A percentile compares a stretch with the other conserved stretches of the same genome.
Conservation (phyloP, 2,113 vertebrate species). For the Vulpes ferrilata region DNA sequence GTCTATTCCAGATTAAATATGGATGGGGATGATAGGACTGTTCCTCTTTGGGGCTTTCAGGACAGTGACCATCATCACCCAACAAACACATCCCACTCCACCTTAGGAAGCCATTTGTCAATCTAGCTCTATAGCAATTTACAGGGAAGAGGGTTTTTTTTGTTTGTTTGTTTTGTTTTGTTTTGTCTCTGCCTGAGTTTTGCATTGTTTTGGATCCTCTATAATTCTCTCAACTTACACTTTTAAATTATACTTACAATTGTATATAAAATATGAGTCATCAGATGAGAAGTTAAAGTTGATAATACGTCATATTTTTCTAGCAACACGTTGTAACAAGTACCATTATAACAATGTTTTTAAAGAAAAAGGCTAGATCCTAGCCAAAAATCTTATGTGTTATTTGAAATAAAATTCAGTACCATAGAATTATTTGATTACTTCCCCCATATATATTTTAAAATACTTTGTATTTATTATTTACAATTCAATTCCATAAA, state of each 20-base stretch:
- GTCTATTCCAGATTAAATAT: not conserved
- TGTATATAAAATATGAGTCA: not conserved
- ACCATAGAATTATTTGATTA: not conserved
- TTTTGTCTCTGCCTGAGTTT: not conserved
- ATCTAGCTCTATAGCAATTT: not conserved
- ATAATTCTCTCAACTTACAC: not conserved
- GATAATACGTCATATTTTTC: not conserved
- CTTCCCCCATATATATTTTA: not conserved
- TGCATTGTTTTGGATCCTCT: not conserved
- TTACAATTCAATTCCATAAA: constrained; percentile 15
- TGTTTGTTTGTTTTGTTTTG: no score
- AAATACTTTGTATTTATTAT: not conserved
- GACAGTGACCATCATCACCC: not conserved
- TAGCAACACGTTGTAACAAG: not conserved
- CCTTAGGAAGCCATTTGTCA: not conserved
- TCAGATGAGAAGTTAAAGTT: not conserved
- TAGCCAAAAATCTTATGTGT: not conserved
- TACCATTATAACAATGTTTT: not conserved
- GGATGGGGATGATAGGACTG: not conserved
- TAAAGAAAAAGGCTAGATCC: not conserved
- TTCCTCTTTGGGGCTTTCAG: not conserved
- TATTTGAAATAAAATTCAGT: not conserved
- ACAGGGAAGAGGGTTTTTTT: not conserved
- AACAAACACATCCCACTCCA: not conserved
- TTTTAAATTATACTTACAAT: constrained; percentile 1